Percentiles rank a stretch among this genome's conserved stretches.
phyloP scores from a whole-genome alignment of 2,888 invertebrate genomes.

The Eupithecia vulgata region DNA sequence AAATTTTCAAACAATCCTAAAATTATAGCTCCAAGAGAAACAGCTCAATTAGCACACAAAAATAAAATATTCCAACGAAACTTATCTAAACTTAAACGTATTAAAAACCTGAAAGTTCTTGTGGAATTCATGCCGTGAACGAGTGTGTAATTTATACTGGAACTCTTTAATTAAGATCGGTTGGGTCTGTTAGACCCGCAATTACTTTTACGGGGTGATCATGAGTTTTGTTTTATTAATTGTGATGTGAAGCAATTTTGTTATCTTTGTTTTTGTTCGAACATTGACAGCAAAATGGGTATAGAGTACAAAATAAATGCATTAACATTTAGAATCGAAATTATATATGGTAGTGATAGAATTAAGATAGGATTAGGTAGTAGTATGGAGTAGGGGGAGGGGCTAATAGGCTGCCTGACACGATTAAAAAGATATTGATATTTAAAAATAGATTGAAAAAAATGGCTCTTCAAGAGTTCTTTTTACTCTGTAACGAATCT shows the following conservation, averaged over 20 bases:
- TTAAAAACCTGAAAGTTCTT: conserved; percentile 2
- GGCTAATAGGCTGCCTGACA: no score
- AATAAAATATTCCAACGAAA: not conserved
- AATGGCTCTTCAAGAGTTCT: no score
- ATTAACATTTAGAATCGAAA: no score
- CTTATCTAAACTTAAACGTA: no score
- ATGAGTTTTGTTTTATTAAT: conserved; percentile 42
- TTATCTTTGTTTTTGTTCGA: conserved; percentile 6
- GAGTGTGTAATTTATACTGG: conserved; percentile 10
- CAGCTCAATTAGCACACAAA: not conserved
- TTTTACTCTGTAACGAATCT: no score
- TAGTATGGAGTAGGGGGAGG: no score
- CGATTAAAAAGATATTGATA: no score
- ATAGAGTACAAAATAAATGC: not conserved
- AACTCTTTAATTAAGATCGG: conserved; percentile 13
- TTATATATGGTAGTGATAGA: no score
- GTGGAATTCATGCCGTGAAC: not conserved
- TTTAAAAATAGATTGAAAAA: no score
- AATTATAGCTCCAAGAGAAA: not conserved
- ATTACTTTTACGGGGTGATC: conserved; percentile 46
- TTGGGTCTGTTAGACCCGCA: conserved; percentile 30
- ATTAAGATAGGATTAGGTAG: no score
- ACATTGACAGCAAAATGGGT: not conserved
- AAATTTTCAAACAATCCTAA: no score
- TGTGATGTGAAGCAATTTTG: conserved; percentile 9